A percentile compares a stretch with the other conserved stretches of the same genome.
Evolutionary conservation across 2,113 vertebrate genomes (phyloP).

Genomic region (Paramisgurnus dabryanus): DNA sequence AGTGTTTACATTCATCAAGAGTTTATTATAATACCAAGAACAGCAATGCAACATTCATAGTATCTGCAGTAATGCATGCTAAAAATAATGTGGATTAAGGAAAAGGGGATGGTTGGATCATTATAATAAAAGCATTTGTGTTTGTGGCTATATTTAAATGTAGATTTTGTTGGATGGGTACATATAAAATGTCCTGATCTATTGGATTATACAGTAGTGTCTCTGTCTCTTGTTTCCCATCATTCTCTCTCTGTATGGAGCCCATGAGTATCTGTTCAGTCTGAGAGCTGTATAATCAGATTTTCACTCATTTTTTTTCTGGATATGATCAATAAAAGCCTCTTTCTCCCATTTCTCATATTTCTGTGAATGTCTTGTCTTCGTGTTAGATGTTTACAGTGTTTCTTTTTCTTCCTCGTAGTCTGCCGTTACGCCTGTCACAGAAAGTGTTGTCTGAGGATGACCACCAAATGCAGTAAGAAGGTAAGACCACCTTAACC

Average conservation of each 20-base stretch:
- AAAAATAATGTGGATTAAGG: too few relatives aligned
- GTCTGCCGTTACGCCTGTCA: constrained; percentile 97
- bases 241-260: too few relatives aligned
- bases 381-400: not conserved
- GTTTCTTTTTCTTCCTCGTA: constrained; percentile 60
- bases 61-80: too few relatives aligned
- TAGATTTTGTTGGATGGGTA: too few relatives aligned
- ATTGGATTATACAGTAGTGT: too few relatives aligned
- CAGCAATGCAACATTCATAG: too few relatives aligned
- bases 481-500: constrained; percentile 78
- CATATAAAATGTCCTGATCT: too few relatives aligned
- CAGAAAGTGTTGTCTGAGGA: constrained; percentile 96
- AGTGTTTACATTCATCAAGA: too few relatives aligned
- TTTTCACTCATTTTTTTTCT: constrained; percentile 61
- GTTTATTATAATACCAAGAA: too few relatives aligned
- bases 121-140: too few relatives aligned
- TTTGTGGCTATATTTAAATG: too few relatives aligned
- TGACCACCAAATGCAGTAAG: constrained; percentile 90
- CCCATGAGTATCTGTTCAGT: not conserved
- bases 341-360: not conserved
- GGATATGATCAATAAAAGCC: not conserved
- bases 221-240: not conserved
- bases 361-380: not conserved
- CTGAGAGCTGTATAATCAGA: constrained; percentile 64
- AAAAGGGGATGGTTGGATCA: too few relatives aligned